phyloP scores from a whole-genome alignment of 2,797 vertebrate species.

The Siniperca undulata region DNA sequence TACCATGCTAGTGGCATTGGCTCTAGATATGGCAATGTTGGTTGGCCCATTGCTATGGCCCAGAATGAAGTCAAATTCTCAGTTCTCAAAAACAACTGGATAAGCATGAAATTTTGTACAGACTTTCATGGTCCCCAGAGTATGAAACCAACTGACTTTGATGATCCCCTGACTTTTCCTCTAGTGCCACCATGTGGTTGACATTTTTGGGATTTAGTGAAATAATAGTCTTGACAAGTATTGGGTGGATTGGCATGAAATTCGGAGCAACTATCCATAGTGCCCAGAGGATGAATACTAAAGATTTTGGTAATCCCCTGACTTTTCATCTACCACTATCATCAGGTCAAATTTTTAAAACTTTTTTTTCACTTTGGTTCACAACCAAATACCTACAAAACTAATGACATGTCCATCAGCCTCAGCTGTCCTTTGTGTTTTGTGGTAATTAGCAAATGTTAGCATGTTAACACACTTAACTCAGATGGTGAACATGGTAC shows the following conservation, averaged over 20 bases:
- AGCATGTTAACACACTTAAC: neutral
- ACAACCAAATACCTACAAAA: neutral
- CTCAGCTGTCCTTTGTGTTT: neutral
- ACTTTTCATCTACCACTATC: neutral
- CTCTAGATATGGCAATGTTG: neutral
- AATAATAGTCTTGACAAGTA: neutral
- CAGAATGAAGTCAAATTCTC: neutral
- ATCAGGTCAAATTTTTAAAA: neutral
- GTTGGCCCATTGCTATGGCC: neutral
- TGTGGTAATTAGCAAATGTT: neutral
- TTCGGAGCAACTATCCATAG: no score
- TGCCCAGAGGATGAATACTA: neutral
- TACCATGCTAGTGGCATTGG: neutral
- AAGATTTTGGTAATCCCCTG: neutral
- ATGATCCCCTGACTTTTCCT: neutral
- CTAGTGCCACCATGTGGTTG: neutral
- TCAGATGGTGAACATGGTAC: neutral
- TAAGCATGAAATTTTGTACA: neutral
- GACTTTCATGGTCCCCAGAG: neutral
- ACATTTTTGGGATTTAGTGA: neutral
- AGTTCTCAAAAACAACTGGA: neutral
- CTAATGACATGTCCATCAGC: neutral
- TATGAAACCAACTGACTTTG: neutral
- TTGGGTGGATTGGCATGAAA: neutral
- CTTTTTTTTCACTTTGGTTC: neutral